Percentiles rank a stretch among this genome's conserved stretches.
Evolutionary conservation across 2,113 vertebrate species (phyloP).

Genomic region (Coracopsis vasa): DNA sequence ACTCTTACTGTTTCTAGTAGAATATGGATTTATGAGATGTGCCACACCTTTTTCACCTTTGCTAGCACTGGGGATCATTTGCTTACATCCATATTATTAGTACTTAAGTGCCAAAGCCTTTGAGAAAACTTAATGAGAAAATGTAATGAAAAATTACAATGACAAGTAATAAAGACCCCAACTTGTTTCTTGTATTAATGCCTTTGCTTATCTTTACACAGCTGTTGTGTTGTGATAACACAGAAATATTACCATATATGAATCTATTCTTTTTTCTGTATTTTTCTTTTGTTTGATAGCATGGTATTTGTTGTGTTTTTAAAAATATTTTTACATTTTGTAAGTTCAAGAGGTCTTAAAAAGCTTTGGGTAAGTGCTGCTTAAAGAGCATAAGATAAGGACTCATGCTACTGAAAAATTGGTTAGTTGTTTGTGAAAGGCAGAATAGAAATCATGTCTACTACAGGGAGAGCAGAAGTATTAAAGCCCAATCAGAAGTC

Average conservation of each 20-base stretch:
- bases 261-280: not conserved
- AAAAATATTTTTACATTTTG: not conserved
- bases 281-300: not conserved
- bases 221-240: not conserved
- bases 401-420: not conserved
- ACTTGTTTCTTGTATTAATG: not conserved
- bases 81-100: not conserved
- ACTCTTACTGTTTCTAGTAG: not conserved
- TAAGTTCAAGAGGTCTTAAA: not conserved
- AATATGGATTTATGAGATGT: not conserved
- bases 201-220: not conserved
- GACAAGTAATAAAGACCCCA: not conserved
- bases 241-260: not conserved
- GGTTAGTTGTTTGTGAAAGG: not conserved
- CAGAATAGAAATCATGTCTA: not conserved
- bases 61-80: not conserved
- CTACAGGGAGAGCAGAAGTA: not conserved
- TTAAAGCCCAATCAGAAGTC: slow-evolving; percentile 6
- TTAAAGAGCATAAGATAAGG: not conserved
- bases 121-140: not conserved
- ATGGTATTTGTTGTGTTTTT: not conserved
- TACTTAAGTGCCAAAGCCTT: not conserved
- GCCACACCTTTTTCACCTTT: not conserved
- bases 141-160: not conserved
- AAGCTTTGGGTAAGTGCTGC: not conserved